Evolutionary conservation across 2,888 invertebrate species (phyloP).

Genomic region (Carterocephalus palaemon): DNA sequence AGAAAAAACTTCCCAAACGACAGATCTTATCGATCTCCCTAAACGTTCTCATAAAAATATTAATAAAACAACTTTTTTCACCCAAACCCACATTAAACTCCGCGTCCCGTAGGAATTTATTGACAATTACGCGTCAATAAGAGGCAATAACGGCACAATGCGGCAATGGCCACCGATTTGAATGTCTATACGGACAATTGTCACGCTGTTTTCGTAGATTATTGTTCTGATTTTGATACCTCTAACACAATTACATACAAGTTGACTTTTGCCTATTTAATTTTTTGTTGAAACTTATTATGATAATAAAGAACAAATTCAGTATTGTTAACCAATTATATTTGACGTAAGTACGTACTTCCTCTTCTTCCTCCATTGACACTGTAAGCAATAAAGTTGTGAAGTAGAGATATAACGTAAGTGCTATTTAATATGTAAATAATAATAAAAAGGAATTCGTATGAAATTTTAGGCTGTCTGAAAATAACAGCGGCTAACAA

Average conservation of each 20-base stretch:
- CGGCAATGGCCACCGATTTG: conserved; percentile 76
- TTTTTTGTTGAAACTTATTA: conserved; percentile 68
- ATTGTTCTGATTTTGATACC: conserved; percentile 71
- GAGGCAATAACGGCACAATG: conserved; percentile 77
- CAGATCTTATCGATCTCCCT: conserved; percentile 73
- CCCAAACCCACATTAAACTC: conserved; percentile 78
- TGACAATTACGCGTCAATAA: conserved; percentile 79
- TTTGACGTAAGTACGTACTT: conserved; percentile 50
- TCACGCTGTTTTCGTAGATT: conserved; percentile 75
- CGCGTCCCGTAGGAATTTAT: conserved; percentile 77
- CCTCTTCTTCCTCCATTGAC: too few relatives aligned
- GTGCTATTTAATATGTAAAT: too few relatives aligned
- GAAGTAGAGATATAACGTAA: too few relatives aligned
- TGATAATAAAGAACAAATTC: conserved; percentile 67
- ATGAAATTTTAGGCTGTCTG: too few relatives aligned
- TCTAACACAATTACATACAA: conserved; percentile 68
- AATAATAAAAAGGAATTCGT: too few relatives aligned
- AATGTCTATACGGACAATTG: conserved; percentile 78
- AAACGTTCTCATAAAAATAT: conserved; percentile 79
- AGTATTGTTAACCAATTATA: conserved; percentile 63
- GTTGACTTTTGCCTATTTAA: conserved; percentile 64
- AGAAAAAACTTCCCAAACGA: conserved; percentile 76
- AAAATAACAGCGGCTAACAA: background rate
- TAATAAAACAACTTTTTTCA: conserved; percentile 79
- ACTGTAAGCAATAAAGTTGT: too few relatives aligned